phyloP scores from a whole-genome alignment of 2,797 vertebrate species.

The Anguilla pacifica region DNA sequence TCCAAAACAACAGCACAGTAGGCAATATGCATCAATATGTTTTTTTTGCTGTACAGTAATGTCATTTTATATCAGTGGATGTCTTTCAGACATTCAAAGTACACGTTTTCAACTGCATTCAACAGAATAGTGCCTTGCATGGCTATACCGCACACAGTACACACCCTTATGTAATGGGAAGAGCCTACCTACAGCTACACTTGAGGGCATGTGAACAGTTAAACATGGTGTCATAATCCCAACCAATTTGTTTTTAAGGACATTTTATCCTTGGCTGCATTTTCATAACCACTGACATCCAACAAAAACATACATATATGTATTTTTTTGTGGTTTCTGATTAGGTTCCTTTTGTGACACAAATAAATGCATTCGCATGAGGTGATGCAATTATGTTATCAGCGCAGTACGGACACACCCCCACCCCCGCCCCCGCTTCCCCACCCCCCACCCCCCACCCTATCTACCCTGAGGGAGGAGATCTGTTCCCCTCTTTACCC shows the following conservation, averaged over 20 bases:
- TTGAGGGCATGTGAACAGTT: background rate
- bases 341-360: background rate
- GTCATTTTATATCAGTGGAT: background rate
- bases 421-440: background rate
- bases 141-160: background rate
- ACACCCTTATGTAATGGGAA: background rate
- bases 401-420: background rate
- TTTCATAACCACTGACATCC: background rate
- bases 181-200: background rate
- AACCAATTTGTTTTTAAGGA: background rate
- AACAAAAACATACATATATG: background rate
- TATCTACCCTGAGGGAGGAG: background rate
- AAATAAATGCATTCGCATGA: background rate
- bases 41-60: too few species aligned
- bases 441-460: background rate
- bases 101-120: background rate
- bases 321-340: background rate
- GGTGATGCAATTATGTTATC: background rate
- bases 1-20: background rate
- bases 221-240: background rate
- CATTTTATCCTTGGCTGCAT: background rate
- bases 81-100: background rate
- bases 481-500: background rate
- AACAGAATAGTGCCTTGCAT: background rate
- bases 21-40: background rate